phyloP scores from a whole-genome alignment of 1,140 invertebrate species.

The Cotesia glomerata region DNA sequence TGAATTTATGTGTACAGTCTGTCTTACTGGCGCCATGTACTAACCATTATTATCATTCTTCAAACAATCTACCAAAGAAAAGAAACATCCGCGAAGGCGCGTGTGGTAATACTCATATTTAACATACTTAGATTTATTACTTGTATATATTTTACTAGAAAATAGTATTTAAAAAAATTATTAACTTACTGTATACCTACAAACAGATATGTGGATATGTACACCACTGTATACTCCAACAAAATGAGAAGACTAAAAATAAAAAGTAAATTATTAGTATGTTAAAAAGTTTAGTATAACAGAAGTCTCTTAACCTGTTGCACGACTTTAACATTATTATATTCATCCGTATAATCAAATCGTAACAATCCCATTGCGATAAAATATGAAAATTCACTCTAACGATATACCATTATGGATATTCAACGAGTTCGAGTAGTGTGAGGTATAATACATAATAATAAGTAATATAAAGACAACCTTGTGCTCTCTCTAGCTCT shows the following conservation, averaged over 20 bases:
- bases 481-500: too few relatives aligned
- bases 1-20: slow-evolving; percentile 36
- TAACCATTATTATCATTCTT: slow-evolving; percentile 28
- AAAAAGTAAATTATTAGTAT: neutral
- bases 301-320: slow-evolving; percentile 32
- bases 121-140: neutral
- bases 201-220: neutral
- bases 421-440: slow-evolving; percentile 1
- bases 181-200: neutral
- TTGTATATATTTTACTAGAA: neutral
- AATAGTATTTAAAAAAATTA: neutral
- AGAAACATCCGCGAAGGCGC: neutral
- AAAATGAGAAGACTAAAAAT: neutral
- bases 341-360: slow-evolving; percentile 17
- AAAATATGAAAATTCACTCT: slow-evolving; percentile 31
- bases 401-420: slow-evolving; percentile 28
- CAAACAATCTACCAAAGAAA: slow-evolving; percentile 20
- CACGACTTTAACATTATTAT: slow-evolving; percentile 1
- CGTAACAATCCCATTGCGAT: slow-evolving; percentile 26
- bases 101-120: neutral
- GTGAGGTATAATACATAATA: slow-evolving; percentile 1
- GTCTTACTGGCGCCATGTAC: slow-evolving; percentile 24
- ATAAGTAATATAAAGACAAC: neutral
- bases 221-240: neutral
- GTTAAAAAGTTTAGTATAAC: neutral